These are phyloP conservation scores for Morinoia aosen DNA, from an alignment of 2,888 invertebrate species.

Conservation along the genomic window DNA sequence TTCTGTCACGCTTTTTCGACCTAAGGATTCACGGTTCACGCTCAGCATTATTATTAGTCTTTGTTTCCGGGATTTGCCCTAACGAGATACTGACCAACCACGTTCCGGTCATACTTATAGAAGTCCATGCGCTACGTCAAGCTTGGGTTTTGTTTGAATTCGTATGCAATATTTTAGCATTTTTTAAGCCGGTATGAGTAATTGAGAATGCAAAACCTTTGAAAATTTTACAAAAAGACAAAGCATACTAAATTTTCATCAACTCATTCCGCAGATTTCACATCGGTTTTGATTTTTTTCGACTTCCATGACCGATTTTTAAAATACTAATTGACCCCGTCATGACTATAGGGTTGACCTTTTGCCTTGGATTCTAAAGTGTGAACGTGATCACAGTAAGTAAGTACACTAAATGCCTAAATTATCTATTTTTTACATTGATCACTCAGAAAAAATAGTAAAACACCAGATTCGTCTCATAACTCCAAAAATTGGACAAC, in stretches of 20 bases:
- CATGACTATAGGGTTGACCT: no score
- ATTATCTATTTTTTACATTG: no score
- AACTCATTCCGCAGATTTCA: no score
- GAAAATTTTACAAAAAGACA: not conserved
- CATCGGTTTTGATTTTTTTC: no score
- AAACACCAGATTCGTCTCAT: no score
- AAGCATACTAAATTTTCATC: no score
- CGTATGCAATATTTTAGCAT: not conserved
- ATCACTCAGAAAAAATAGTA: no score
- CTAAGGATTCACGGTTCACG: not conserved
- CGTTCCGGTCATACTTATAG: not conserved
- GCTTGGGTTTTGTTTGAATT: not conserved
- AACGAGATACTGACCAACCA: not conserved
- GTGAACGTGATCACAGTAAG: not conserved
- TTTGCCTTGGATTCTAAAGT: not conserved
- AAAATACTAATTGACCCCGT: no score
- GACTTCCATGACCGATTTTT: not conserved
- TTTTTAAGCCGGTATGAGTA: not conserved
- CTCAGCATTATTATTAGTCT: not conserved
- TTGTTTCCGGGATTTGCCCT: not conserved
- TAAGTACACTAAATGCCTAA: not conserved
- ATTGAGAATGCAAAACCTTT: not conserved
- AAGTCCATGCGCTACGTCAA: not conserved
- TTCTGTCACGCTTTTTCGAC: not conserved
- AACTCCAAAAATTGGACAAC: no score